Evolutionary conservation across 1,140 invertebrate species (phyloP).

Genomic region (Phymastichus coffea): DNA sequence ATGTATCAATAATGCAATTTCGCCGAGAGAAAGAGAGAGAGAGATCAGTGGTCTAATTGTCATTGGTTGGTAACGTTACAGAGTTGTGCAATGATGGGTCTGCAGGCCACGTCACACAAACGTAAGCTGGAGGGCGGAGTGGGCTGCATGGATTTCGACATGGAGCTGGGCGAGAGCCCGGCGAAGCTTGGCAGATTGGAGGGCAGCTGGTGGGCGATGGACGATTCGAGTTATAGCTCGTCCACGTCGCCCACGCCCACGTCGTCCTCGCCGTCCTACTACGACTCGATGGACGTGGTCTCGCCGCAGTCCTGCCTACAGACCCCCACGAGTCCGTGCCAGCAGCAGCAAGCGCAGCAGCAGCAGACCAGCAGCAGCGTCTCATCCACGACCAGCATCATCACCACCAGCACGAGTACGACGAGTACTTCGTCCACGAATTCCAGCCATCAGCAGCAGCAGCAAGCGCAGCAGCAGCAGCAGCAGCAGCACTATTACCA

Average conservation of each 20-base stretch:
- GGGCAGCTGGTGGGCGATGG: conserved; percentile 55
- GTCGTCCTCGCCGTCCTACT: conserved; percentile 36
- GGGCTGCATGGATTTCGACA: conserved; percentile 56
- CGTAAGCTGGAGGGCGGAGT: conserved; percentile 63
- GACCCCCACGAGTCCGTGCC: conserved; percentile 5
- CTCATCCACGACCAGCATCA: not conserved
- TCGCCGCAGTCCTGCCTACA: conserved; percentile 40
- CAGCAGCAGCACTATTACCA: conserved; percentile 29
- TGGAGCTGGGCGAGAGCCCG: conserved; percentile 54
- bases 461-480: no score
- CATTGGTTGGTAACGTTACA: no score
- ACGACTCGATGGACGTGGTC: conserved; percentile 47
- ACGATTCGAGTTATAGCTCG: conserved; percentile 43
- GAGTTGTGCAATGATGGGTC: conserved; percentile 76
- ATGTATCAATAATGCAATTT: no score
- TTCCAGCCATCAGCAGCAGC: not conserved
- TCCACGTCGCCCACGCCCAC: conserved; percentile 13
- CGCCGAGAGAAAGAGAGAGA: no score
- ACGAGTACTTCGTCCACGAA: not conserved
- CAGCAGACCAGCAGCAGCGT: conserved; percentile 26
- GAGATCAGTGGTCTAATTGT: no score
- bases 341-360: conserved; percentile 29
- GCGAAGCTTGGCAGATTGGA: conserved; percentile 53
- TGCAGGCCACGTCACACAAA: conserved; percentile 72
- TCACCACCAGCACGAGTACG: not conserved